Percentiles rank a stretch among this genome's conserved stretches.
Conservation (phyloP, 1,140 invertebrate genomes). For the Metopolophium dirhodum region DNA sequence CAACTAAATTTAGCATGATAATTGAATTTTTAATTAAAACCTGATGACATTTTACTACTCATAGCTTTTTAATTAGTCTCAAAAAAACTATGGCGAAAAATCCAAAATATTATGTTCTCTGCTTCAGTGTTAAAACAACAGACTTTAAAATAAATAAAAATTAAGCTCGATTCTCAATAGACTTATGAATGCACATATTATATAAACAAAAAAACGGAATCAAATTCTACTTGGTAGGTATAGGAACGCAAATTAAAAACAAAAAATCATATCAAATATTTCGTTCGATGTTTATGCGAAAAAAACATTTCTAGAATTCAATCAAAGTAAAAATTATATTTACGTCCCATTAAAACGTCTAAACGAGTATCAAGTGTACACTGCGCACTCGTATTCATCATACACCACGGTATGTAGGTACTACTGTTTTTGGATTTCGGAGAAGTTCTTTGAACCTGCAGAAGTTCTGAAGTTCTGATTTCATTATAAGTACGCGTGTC, state of each 20-base stretch:
- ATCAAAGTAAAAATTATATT: neutral
- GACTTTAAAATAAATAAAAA: no score
- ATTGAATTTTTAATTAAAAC: slow-evolving; percentile 15
- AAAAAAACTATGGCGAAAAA: neutral
- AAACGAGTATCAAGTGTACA: neutral
- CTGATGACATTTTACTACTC: neutral
- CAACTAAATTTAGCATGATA: neutral
- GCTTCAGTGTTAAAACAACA: neutral
- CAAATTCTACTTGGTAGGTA: no score
- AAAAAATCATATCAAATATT: neutral
- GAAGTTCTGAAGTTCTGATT: neutral
- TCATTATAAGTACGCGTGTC: neutral
- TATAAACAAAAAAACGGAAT: neutral
- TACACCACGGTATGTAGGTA: neutral
- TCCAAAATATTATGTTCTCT: neutral
- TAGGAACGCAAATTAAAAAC: no score
- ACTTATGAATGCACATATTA: neutral
- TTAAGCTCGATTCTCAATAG: neutral
- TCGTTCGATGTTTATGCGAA: neutral
- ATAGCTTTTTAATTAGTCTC: neutral
- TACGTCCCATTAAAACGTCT: neutral
- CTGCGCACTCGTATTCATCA: neutral
- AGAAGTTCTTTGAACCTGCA: neutral
- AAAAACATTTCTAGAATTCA: neutral
- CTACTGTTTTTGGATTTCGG: neutral